Conservation (phyloP, 2,888 invertebrate genomes). For the Laothoe populi region DNA sequence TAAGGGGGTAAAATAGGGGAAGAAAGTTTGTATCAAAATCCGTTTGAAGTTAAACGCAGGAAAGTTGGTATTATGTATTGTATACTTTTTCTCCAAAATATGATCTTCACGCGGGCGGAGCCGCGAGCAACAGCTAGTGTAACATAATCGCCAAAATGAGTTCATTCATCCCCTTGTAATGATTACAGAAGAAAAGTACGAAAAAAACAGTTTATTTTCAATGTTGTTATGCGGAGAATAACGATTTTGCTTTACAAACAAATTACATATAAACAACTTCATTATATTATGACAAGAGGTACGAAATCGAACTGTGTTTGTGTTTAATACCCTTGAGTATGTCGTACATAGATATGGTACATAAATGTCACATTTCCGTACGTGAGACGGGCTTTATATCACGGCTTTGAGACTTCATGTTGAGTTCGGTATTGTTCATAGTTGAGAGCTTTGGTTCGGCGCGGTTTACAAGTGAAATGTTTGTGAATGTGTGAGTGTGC, state of each 20-base stretch:
- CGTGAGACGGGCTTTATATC: constrained; percentile 25
- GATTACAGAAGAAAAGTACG: constrained; percentile 30
- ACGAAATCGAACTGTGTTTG: not conserved
- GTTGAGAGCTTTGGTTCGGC: constrained; percentile 29
- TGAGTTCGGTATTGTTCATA: constrained; percentile 27
- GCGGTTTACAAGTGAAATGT: constrained; percentile 22
- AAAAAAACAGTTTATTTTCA: constrained; percentile 3
- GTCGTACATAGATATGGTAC: not conserved
- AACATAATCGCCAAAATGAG: constrained; percentile 46
- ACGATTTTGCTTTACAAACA: constrained; percentile 6
- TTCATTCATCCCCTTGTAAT: constrained; percentile 43
- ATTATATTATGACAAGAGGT: not conserved
- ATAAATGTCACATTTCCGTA: constrained; percentile 7
- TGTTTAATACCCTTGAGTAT: not conserved
- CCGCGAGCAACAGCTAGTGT: too few relatives aligned
- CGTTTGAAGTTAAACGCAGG: too few relatives aligned
- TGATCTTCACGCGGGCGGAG: too few relatives aligned
- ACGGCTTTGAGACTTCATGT: constrained; percentile 22
- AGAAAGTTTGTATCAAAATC: too few relatives aligned
- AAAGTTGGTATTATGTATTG: too few relatives aligned
- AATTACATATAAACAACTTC: not conserved
- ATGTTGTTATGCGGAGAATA: not conserved
- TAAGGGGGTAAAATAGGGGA: too few relatives aligned
- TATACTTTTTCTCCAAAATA: too few relatives aligned
- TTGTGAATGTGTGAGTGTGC: constrained; percentile 19